A percentile compares a stretch with the other conserved stretches of the same genome.
Evolutionary conservation across 2,797 vertebrate genomes (phyloP).

Genomic region (Pseudochirops cupreus): DNA sequence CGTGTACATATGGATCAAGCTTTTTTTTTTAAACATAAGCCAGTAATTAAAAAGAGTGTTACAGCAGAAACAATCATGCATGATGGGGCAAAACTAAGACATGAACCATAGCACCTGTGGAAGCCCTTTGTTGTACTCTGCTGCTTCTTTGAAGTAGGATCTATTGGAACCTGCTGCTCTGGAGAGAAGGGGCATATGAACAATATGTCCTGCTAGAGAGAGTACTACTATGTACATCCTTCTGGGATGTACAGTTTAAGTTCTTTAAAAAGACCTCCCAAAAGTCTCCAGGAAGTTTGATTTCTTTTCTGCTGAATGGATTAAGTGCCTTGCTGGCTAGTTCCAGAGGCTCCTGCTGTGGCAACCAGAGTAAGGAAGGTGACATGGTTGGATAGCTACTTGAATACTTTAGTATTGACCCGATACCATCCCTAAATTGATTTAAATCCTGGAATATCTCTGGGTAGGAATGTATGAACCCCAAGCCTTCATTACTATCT

Average conservation of each 20-base stretch:
- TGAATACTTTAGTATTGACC: neutral
- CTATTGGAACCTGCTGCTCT: no score
- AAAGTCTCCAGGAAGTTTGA: neutral
- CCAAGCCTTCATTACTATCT: neutral
- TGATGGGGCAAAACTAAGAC: neutral
- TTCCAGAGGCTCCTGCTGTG: neutral
- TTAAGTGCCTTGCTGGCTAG: neutral
- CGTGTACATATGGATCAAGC: neutral
- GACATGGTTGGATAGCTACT: neutral
- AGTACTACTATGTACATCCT: neutral
- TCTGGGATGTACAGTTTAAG: neutral
- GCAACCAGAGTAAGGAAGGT: neutral
- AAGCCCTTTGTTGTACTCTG: neutral
- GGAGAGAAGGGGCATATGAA: neutral
- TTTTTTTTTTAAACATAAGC: neutral
- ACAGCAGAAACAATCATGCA: neutral
- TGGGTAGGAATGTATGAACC: neutral
- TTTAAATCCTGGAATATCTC: conserved; percentile 1
- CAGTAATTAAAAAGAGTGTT: neutral
- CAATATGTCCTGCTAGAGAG: no score
- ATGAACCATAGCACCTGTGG: neutral
- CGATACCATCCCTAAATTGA: neutral
- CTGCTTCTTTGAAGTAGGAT: neutral
- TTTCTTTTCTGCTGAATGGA: neutral
- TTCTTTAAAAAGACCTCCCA: neutral